Evolutionary conservation across 2,113 vertebrate genomes (phyloP).

Genomic region (Melanotaenia duboulayi): DNA sequence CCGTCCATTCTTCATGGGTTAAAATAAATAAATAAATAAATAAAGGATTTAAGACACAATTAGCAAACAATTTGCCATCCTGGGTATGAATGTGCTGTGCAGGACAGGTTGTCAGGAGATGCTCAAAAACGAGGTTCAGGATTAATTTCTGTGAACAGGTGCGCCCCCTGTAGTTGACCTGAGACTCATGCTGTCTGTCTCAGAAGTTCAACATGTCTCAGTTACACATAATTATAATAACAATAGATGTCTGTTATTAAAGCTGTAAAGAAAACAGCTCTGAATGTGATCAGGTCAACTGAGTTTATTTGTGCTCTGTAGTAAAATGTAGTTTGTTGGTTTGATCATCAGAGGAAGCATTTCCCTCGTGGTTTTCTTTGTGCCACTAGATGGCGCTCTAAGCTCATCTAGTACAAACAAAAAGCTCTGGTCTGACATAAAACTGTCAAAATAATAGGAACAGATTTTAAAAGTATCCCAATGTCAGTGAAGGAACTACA

Average conservation of each 20-base stretch:
- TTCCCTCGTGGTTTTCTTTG: not conserved
- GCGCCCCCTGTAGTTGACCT: conserved; percentile 33
- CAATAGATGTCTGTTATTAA: not conserved
- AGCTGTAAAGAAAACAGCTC: not conserved
- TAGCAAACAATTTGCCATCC: no score
- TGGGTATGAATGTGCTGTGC: no score
- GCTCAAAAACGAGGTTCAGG: not conserved
- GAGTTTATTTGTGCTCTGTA: not conserved
- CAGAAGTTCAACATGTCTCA: not conserved
- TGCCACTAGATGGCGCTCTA: conserved; percentile 54
- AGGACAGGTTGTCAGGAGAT: not conserved
- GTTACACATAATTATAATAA: not conserved
- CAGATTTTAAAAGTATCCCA: no score
- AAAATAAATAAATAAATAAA: no score
- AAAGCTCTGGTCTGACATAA: not conserved
- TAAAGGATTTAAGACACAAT: no score
- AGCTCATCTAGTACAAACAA: not conserved
- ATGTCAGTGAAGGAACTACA: no score
- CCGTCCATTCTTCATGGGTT: no score
- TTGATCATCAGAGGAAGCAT: not conserved
- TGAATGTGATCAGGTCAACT: no score
- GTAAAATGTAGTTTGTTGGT: not conserved
- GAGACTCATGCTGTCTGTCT: not conserved
- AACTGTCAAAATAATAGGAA: not conserved
- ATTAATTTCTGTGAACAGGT: conserved; percentile 13